phyloP scores from a whole-genome alignment of 2,888 invertebrate species.

The Dryobota labecula region DNA sequence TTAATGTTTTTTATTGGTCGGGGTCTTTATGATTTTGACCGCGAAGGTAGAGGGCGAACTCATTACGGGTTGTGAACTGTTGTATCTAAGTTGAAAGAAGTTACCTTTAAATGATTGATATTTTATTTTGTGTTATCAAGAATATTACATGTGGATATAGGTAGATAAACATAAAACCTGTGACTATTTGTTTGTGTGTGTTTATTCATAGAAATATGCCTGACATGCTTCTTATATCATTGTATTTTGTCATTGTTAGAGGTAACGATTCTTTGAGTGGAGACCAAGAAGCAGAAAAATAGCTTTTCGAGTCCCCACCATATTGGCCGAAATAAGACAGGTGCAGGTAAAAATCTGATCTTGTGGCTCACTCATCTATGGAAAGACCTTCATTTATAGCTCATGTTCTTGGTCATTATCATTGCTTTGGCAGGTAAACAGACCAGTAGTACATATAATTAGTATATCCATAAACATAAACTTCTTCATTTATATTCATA shows the following conservation, averaged over 20 bases:
- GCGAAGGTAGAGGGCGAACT: slow-evolving; percentile 14
- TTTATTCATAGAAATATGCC: not conserved
- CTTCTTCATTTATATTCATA: not conserved
- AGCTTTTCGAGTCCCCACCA: not conserved
- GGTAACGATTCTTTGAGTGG: not conserved
- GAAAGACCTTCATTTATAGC: not conserved
- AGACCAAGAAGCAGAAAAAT: not conserved
- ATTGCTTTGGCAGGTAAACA: not conserved
- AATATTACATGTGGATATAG: not conserved
- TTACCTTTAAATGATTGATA: not conserved
- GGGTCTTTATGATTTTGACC: slow-evolving; percentile 37
- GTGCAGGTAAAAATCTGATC: not conserved
- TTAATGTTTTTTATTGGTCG: slow-evolving; percentile 47
- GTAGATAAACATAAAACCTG: not conserved
- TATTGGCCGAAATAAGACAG: too few relatives aligned
- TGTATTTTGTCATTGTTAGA: not conserved
- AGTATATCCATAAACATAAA: too few relatives aligned
- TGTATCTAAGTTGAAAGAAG: slow-evolving; percentile 21
- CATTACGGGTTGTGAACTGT: not conserved
- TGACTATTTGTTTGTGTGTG: too few relatives aligned
- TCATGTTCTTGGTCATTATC: not conserved
- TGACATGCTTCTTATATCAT: not conserved
- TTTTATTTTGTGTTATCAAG: not conserved
- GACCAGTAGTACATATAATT: not conserved
- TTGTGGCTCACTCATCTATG: not conserved